Base-by-base conservation (phyloP, 2,888 invertebrate genomes). In the Lasius fuliginosus region DNA sequence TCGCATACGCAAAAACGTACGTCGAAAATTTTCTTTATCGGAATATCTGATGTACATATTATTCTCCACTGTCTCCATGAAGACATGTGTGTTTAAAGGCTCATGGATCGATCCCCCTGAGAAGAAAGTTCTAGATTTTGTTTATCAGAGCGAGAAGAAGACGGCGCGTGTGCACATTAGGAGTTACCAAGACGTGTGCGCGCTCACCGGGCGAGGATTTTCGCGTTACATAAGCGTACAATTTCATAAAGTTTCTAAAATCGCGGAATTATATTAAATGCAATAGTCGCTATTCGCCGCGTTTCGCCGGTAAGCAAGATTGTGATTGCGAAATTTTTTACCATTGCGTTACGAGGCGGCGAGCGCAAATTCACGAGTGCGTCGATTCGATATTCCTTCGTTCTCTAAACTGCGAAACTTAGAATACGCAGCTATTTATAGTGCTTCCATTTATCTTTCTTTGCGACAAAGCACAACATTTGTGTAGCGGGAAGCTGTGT, bases 171-270 rank as follows among this genome's bases (percentile, higher is more conserved):
- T 56, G 18, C 64, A 79, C 42, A 23, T 0, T 23, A 60, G 49
- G n/a, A 74, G 64, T 42, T n/a, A 42, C 6, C 46, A 46, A 33
- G n/a, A n/a, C n/a, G n/a, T 53, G n/a, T 53, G 23, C 33, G 60
- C 46, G 18, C 18, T 71, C 71, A 69, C 53, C 53, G 27, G 64
- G 36, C 56, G 30, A 81, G 46, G 27, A 73, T 75, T 65, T 82
- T 53, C 49, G 30, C 23, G 67, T 87, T 84, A 85, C 33, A n/a
- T 77, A 74, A 87, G 46, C 42, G 27, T 64, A 46, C 36, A 68
- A 85, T 85, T 86, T 86, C 87, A 69, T 60, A 18, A 18, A 86
- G 76, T 89, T 89, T 86, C 89, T 85, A 85, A 82, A 81, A 88
- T 62, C 42, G 11, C 8, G n/a, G 18, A 71, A 68, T 56, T 75